Evolutionary conservation across 2,888 invertebrate species (phyloP).

Genomic region (Rugalucina vietnamica): DNA sequence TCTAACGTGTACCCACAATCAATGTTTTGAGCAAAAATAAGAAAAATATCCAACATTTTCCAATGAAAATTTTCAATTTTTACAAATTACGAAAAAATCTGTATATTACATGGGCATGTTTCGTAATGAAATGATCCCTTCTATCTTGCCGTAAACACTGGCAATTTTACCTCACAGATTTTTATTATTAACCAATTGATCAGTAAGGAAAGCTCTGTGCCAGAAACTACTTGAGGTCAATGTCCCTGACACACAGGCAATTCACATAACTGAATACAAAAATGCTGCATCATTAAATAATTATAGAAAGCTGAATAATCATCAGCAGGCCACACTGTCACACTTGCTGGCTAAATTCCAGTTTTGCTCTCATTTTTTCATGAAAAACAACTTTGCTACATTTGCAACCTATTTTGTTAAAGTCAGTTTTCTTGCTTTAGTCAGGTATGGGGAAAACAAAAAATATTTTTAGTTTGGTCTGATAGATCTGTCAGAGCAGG

Average conservation of each 20-base stretch:
- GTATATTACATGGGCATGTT: background rate
- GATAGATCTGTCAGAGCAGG: no score
- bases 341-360: background rate
- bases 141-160: background rate
- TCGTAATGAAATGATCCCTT: background rate
- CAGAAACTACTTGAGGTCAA: conserved; percentile 24
- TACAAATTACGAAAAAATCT: no score
- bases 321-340: background rate
- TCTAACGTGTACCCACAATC: background rate
- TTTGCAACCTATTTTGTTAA: no score
- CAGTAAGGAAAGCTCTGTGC: conserved; percentile 14
- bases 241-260: conserved; percentile 21
- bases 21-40: background rate
- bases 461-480: no score
- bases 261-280: conserved; percentile 27
- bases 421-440: no score
- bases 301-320: conserved; percentile 9
- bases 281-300: conserved; percentile 31
- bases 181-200: background rate
- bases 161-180: background rate
- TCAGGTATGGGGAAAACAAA: no score
- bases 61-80: no score
- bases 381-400: no score
- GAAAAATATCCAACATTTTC: background rate
- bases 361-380: no score